Percentiles rank a stretch among this genome's conserved stretches.
Evolutionary conservation across 2,113 vertebrate species (phyloP).

Genomic region (Gallinago paraguaiae): DNA sequence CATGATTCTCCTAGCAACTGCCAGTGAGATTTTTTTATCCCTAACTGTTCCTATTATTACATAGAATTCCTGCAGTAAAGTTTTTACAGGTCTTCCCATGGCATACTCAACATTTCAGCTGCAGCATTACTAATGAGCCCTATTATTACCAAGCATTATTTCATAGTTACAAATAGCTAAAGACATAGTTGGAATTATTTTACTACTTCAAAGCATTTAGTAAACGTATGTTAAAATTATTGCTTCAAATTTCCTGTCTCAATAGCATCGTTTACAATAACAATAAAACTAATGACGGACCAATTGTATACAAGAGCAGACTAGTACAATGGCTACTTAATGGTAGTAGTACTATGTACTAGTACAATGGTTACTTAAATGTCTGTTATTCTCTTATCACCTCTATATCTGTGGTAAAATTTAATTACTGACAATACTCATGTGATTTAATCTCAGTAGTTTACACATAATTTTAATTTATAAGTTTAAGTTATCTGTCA

Average conservation of each 20-base stretch:
- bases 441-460: fast-evolving
- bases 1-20: not conserved
- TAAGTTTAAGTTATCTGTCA: not conserved
- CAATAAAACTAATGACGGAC: not conserved
- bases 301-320: not conserved
- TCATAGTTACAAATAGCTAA: not conserved
- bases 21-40: not conserved
- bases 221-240: not conserved
- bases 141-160: not conserved
- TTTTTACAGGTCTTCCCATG: not conserved
- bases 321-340: not conserved
- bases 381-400: not conserved
- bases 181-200: not conserved
- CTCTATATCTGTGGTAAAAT: not conserved
- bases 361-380: not conserved
- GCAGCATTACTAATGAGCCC: not conserved
- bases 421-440: not conserved
- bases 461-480: not conserved
- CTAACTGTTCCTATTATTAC: not conserved
- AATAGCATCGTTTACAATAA: not conserved
- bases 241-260: not conserved
- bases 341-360: too few relatives aligned
- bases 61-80: not conserved
- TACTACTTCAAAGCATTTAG: not conserved
- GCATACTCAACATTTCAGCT: not conserved